Evolutionary conservation across 1,140 invertebrate species (phyloP).

Genomic region (Drosophila repletoides): DNA sequence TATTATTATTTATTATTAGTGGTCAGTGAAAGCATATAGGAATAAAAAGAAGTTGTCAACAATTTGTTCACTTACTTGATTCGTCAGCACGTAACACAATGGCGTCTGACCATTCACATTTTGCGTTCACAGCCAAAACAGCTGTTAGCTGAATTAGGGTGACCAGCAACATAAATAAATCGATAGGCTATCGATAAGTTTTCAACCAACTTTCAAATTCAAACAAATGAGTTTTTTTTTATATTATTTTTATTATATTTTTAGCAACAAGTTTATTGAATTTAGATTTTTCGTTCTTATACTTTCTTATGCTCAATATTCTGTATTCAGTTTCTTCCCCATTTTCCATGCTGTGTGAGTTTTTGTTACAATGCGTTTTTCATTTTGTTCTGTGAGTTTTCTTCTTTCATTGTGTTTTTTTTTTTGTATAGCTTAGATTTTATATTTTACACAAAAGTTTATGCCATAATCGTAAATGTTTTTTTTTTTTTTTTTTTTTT

Average conservation of each 20-base stretch:
- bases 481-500: too few relatives aligned
- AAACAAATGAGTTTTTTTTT: conserved; percentile 10
- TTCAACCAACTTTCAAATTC: not conserved
- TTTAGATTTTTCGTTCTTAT: conserved; percentile 71
- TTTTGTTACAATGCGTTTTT: conserved; percentile 72
- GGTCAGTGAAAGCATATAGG: too few relatives aligned
- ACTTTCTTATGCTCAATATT: conserved; percentile 67
- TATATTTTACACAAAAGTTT: conserved; percentile 76
- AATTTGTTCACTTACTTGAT: conserved; percentile 41
- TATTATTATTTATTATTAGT: conserved; percentile 3
- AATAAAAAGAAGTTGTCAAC: conserved; percentile 21
- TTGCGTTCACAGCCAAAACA: conserved; percentile 9
- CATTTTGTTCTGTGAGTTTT: conserved; percentile 50
- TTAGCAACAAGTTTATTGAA: conserved; percentile 81
- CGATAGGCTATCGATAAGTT: conserved; percentile 2
- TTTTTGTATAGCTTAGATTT: conserved; percentile 61
- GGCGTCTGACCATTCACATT: conserved; percentile 40
- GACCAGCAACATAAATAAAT: not conserved
- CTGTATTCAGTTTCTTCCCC: conserved; percentile 47
- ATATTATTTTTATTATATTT: conserved; percentile 70
- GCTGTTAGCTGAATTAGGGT: conserved; percentile 13
- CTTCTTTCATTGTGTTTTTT: conserved; percentile 1
- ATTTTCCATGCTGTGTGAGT: conserved; percentile 64
- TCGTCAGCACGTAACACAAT: conserved; percentile 49
- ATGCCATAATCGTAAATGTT: conserved; percentile 75